Conservation (phyloP, 2,888 invertebrate species). For the Megalurothrips usitatus region DNA sequence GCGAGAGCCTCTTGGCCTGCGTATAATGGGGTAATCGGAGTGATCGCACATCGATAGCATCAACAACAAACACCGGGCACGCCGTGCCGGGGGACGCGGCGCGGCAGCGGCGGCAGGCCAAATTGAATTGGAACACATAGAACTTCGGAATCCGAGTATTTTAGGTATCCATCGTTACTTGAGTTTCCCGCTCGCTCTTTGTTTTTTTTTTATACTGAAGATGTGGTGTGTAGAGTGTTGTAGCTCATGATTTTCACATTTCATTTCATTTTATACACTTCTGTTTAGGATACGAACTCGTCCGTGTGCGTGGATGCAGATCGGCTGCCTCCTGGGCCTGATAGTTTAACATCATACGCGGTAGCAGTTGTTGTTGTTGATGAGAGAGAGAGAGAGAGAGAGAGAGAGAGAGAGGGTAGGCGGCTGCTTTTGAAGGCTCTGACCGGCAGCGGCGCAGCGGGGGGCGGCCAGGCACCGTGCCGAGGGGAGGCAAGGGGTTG, state of each 20-base stretch:
- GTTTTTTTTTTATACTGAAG: no score
- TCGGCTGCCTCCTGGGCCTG: no score
- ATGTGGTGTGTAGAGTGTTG: no score
- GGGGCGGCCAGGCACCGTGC: neutral
- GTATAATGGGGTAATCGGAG: constrained; percentile 20
- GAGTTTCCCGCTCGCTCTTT: no score
- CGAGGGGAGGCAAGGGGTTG: no score
- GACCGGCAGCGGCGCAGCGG: neutral
- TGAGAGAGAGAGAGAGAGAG: neutral
- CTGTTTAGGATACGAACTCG: no score
- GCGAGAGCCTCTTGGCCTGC: neutral
- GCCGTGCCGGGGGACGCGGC: neutral
- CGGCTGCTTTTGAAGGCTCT: constrained; percentile 8
- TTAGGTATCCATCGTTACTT: no score
- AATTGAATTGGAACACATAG: no score
- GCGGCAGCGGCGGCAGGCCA: neutral
- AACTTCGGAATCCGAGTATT: no score
- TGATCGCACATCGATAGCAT: constrained; percentile 2
- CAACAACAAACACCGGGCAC: constrained; percentile 10
- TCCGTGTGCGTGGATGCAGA: no score
- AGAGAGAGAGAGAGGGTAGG: neutral
- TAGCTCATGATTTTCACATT: no score
- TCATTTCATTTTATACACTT: no score
- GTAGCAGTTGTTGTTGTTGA: constrained; percentile 20
- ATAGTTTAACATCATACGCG: neutral